These are phyloP conservation scores for Callospermophilus lateralis DNA, from an alignment of 2,113 vertebrate genomes.

Conservation along the genomic window DNA sequence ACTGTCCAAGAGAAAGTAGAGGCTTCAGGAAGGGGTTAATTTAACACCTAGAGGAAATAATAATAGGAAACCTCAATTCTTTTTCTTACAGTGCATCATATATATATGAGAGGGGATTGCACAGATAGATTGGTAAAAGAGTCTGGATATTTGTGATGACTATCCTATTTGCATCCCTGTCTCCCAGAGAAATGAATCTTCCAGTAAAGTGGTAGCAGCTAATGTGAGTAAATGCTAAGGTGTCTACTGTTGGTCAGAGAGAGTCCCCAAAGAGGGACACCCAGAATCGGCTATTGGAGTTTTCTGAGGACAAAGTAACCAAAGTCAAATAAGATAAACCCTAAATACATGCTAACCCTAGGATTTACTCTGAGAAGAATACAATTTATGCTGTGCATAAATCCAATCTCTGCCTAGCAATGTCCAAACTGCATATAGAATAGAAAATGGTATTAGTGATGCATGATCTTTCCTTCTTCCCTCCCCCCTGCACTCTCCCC, in stretches of 20 bases:
- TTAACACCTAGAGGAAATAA: not conserved
- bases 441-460: not conserved
- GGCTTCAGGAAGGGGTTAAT: not conserved
- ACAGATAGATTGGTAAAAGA: not conserved
- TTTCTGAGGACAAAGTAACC: not conserved
- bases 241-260: not conserved
- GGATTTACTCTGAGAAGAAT: not conserved
- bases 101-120: not conserved
- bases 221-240: not conserved
- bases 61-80: not conserved
- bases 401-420: not conserved
- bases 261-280: not conserved
- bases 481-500: too few relatives aligned
- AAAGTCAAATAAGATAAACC: not conserved
- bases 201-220: not conserved
- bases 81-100: not conserved
- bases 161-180: not conserved
- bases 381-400: constrained; percentile 1
- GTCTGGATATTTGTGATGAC: not conserved
- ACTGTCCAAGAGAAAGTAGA: not conserved
- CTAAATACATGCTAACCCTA: not conserved
- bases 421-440: not conserved
- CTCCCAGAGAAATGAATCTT: not conserved
- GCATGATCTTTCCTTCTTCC: not conserved
- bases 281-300: not conserved